These are phyloP conservation scores for Procambarus clarkii DNA, from an alignment of 1,140 invertebrate genomes.

Conservation along the genomic window DNA sequence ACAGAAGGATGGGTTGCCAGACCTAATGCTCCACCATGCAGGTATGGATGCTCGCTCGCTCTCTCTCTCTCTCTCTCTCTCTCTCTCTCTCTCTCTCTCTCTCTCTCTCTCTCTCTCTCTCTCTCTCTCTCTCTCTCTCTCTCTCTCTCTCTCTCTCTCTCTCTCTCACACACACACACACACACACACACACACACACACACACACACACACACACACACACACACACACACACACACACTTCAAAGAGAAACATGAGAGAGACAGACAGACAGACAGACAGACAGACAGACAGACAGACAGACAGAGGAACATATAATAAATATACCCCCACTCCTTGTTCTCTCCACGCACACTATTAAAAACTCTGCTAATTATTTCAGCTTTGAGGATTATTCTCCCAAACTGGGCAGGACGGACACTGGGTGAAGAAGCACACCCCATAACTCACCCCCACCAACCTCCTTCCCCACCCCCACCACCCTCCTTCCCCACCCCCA, in stretches of 20 bases:
- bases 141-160: too few species aligned
- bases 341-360: neutral
- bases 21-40: too few species aligned
- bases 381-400: constrained; percentile 22
- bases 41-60: too few species aligned
- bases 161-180: constrained; percentile 18
- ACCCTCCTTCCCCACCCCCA: neutral
- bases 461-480: constrained; percentile 9
- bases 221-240: neutral
- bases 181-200: neutral
- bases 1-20: too few species aligned
- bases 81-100: neutral
- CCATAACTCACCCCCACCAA: neutral
- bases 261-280: neutral
- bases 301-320: too few species aligned
- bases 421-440: too few species aligned
- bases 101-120: neutral
- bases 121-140: too few species aligned
- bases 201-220: constrained; percentile 7
- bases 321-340: too few species aligned
- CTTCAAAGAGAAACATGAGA: neutral
- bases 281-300: neutral
- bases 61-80: neutral
- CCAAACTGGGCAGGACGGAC: neutral
- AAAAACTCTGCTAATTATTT: constrained; percentile 41